These are phyloP conservation scores for Calcarius lapponicus DNA, from an alignment of 2,797 vertebrate species.

Conservation along the genomic window DNA sequence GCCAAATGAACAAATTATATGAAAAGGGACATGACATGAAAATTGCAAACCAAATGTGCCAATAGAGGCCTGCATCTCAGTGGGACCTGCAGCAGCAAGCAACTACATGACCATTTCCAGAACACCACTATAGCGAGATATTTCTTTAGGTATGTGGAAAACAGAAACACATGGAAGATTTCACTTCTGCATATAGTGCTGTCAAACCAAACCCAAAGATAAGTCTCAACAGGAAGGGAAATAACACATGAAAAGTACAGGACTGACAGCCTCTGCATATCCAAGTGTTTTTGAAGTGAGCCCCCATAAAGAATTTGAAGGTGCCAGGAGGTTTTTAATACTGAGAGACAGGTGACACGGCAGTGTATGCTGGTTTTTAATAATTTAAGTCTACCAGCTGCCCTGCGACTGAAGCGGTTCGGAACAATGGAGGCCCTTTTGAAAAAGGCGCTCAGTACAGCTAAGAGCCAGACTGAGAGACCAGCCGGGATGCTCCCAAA, in stretches of 20 bases:
- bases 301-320: accelerated
- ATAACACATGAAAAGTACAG: not conserved
- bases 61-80: not conserved
- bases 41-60: not conserved
- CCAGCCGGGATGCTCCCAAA: accelerated
- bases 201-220: not conserved
- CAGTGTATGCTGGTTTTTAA: not conserved
- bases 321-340: not conserved
- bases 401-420: accelerated
- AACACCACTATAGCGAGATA: accelerated
- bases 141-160: not conserved
- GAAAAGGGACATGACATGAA: not conserved
- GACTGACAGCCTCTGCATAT: not conserved
- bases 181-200: not conserved
- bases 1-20: accelerated
- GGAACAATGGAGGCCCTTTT: not conserved
- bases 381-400: not conserved
- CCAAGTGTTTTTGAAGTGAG: not conserved
- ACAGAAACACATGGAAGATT: not conserved
- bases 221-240: not conserved
- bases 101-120: not conserved
- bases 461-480: too few relatives aligned
- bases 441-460: accelerated
- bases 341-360: not conserved
- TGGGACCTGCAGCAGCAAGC: not conserved